Evolutionary conservation across 2,113 vertebrate species (phyloP), one percentile per base, ranked within the genome.

Genomic region (Litocranius walleri): DNA sequence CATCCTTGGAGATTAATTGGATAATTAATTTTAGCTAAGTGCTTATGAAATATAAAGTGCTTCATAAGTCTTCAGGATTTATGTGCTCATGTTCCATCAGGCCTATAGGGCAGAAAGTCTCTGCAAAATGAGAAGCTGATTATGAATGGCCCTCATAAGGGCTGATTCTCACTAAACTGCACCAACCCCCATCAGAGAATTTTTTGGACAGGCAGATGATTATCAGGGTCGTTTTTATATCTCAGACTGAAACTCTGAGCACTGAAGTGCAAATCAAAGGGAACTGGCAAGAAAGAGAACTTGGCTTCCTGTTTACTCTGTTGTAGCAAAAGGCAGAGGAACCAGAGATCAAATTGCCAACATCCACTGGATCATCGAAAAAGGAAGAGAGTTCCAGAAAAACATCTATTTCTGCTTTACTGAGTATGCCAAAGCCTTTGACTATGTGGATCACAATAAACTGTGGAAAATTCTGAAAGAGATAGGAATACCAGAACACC

Each of bases 1-100:
- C 82, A 94, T 80, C 90, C 61, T 91, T 88, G 62, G 83, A 97
- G 78, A 95, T 97, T 94, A 97, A 97, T 52, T 94, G 86, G 86
- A 36, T 96, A 90, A 97, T 92, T 94, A 86, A 93, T 82, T 92
- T 96, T 83, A 89, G 71, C 30, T 36, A 89, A 97, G 25, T 74
- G 56, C 56, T 84, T 91, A 82, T 71, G 78, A 98, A 97, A 92
- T 67, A 89, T 50, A 91, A 77, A 96, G 83, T 56, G 19, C 43
- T 57, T 91, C 57, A 13, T 95, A 87, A 50, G 9, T 91, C 77
- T 61, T 90, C 52, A 93, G 43, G 48, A 93, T 97, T 89, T 62
- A 95, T 84, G 71, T 0, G 16, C 33, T 57, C 6, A 1, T 45
- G 19, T 74, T 40, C 91, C 30, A 30, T 21, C 33, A 90, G 57